These are phyloP conservation scores for Thaumetopoea pityocampa DNA, from an alignment of 1,140 invertebrate genomes.

Conservation along the genomic window DNA sequence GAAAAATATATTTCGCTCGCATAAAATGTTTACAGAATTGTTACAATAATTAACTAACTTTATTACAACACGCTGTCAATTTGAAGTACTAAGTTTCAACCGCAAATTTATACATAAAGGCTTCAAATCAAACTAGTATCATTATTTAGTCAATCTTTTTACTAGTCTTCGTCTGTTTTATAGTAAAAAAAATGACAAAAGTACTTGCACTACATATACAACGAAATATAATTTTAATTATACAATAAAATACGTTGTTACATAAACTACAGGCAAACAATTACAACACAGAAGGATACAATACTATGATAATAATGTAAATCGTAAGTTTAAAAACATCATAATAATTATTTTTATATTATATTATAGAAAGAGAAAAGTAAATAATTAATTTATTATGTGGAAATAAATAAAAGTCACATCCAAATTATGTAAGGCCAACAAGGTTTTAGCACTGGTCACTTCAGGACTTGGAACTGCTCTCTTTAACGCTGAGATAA, in stretches of 20 bases:
- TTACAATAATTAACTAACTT: too few relatives aligned
- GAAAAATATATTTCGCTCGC: not conserved
- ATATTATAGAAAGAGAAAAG: conserved; percentile 1
- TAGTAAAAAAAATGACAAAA: conserved; percentile 20
- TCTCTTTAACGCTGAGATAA: not conserved
- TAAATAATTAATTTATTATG: not conserved
- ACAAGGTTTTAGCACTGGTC: conserved; percentile 2
- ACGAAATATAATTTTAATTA: conserved; percentile 38
- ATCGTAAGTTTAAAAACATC: conserved; percentile 10
- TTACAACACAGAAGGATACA: conserved; percentile 25
- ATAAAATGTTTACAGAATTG: conserved; percentile 4
- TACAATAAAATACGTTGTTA: conserved; percentile 36
- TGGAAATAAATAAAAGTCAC: conserved; percentile 4
- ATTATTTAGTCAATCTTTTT: too few relatives aligned
- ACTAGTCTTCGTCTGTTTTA: too few relatives aligned
- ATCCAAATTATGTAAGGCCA: not conserved
- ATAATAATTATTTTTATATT: conserved; percentile 9
- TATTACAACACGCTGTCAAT: too few relatives aligned
- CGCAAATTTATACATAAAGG: too few relatives aligned
- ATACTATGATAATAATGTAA: conserved; percentile 17
- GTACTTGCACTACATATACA: conserved; percentile 43
- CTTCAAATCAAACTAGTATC: too few relatives aligned
- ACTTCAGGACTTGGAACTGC: not conserved
- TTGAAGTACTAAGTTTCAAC: too few relatives aligned
- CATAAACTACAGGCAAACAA: conserved; percentile 25